Base-by-base conservation (phyloP, 2,888 invertebrate genomes). In the Coenonympha arcania region DNA sequence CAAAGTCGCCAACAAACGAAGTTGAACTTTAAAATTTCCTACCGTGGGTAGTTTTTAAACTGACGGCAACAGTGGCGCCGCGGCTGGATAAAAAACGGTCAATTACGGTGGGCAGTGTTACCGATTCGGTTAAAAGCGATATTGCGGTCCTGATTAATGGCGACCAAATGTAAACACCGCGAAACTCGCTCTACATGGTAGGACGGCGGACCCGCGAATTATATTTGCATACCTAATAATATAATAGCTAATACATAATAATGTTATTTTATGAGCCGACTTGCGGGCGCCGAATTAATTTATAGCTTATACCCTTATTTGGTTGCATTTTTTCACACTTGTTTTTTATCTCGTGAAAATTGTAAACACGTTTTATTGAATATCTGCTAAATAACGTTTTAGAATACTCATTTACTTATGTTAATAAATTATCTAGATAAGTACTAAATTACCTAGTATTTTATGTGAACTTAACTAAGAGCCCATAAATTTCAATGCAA, bases 131-230 rank as follows among this genome's bases (percentile, higher is more conserved):
- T 59, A 62, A 61, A 61, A 57, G 60, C 54, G 57, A 62, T 62
- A 60, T 54, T 61, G 43, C 58, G 58, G 54, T 56, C 51, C 50
- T 65, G 65, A 65, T 66, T 63, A 60, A 73, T 69, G 60, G 54
- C 49, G 57, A 52, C 41, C 59, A 59, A 66, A 64, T 69, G 71
- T 69, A 72, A 75, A 73, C 69, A 72, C 67, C 65, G 66, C 50
- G 34, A 54, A 68, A 71, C 64, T 60, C 55, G 59, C 62, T 60
- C 60, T 58, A 46, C 51, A 56, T 56, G 66, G 54, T 49, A 50
- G 43, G 51, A 49, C 53, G 43, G 57, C 52, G 42, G 56, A 56
- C 48, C 47, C 56, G 36, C 20, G 52, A 44, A 52, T 54, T 62
- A 15, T 15, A 3, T 73, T 70, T 63, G 54, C 65, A 66, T 68